Evolutionary conservation across 2,113 vertebrate genomes (phyloP).

Genomic region (Centropus unirufus): DNA sequence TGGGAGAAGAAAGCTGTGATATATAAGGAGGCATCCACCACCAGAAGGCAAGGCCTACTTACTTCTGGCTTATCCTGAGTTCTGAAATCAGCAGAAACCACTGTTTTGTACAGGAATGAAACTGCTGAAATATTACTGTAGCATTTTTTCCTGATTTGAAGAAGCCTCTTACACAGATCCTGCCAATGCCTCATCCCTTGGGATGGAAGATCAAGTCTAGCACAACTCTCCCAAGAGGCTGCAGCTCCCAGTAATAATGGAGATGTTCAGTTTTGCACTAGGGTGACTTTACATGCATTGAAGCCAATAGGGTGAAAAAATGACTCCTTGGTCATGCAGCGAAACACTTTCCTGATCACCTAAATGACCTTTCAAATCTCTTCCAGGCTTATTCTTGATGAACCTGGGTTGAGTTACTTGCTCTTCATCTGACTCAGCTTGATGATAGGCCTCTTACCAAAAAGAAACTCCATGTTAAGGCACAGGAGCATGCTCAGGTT

Average conservation of each 20-base stretch:
- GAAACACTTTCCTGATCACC: background rate
- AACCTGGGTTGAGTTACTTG: background rate
- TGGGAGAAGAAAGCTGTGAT: background rate
- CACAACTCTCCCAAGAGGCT: background rate
- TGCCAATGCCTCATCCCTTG: background rate
- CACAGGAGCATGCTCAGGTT: background rate
- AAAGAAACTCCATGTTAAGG: background rate
- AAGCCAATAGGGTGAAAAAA: background rate
- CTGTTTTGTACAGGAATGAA: background rate
- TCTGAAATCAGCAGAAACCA: background rate
- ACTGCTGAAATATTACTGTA: background rate
- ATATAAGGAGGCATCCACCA: background rate
- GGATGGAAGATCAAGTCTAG: background rate
- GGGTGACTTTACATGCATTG: background rate
- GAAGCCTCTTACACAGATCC: background rate
- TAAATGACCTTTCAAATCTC: background rate
- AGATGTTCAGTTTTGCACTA: background rate
- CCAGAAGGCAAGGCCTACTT: background rate
- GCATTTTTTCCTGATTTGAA: background rate
- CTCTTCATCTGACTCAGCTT: background rate
- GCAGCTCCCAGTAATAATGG: background rate
- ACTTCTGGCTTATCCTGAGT: background rate
- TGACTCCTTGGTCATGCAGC: background rate
- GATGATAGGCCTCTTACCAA: background rate
- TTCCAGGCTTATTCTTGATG: background rate